A percentile compares a stretch with the other conserved stretches of the same genome.
Conservation (phyloP, 92 coral and sea anemone genomes). For the Epizoanthus illoricatus region DNA sequence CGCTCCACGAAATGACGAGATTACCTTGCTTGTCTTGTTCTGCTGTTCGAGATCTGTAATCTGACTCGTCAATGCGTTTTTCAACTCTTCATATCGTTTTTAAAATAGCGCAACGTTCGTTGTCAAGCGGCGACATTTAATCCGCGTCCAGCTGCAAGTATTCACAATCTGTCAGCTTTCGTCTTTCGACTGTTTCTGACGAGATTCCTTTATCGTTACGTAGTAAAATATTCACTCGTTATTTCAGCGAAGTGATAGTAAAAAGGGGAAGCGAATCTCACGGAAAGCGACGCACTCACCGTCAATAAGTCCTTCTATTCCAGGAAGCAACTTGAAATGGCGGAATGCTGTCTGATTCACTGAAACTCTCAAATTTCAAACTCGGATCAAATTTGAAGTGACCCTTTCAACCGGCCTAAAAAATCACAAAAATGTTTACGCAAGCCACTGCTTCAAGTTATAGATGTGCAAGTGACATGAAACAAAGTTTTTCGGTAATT, state of each 20-base stretch:
- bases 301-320: not conserved
- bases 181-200: not conserved
- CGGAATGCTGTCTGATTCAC: slow-evolving; percentile 6
- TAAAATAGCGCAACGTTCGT: not conserved
- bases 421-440: not conserved
- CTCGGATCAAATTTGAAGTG: slow-evolving; percentile 23
- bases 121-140: slow-evolving; percentile 21
- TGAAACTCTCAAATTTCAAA: slow-evolving; percentile 17
- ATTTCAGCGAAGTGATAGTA: not conserved
- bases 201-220: slow-evolving; percentile 34
- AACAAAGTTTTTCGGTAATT: not conserved
- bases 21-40: not conserved
- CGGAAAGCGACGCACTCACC: not conserved
- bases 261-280: not conserved
- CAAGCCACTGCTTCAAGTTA: not conserved
- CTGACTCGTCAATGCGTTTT: not conserved
- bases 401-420: slow-evolving; percentile 4
- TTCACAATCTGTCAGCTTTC: slow-evolving; percentile 3
- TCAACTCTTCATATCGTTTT: not conserved
- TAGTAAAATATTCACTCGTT: slow-evolving; percentile 3
- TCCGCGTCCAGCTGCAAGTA: slow-evolving; percentile 20
- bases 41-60: not conserved
- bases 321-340: slow-evolving; percentile 23
- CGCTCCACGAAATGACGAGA: not conserved
- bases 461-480: not conserved